Percentiles rank a stretch among this genome's conserved stretches.
phyloP scores from a whole-genome alignment of 2,113 vertebrate species.

The Solea solea region DNA sequence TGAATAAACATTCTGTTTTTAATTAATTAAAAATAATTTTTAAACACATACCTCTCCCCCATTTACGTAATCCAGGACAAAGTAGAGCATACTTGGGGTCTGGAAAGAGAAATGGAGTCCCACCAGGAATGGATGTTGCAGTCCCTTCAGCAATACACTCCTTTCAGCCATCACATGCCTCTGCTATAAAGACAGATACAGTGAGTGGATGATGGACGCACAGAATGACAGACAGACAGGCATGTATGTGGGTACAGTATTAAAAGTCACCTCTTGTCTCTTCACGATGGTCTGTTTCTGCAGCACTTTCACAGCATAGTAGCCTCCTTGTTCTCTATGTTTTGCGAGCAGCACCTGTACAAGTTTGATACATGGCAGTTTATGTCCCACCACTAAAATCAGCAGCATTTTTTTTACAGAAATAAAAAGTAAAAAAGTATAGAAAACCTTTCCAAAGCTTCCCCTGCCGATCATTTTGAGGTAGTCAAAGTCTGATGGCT shows the following conservation, averaged over 20 bases:
- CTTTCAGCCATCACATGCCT: slow-evolving; percentile 83
- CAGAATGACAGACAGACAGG: background rate
- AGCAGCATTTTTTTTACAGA: background rate
- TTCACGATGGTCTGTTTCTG: slow-evolving; percentile 80
- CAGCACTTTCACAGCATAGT: slow-evolving; percentile 83
- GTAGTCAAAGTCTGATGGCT: slow-evolving; percentile 83
- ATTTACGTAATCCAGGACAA: slow-evolving; percentile 83
- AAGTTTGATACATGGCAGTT: background rate
- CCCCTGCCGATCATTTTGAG: slow-evolving; percentile 84
- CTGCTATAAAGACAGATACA: slow-evolving; percentile 68
- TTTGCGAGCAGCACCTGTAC: slow-evolving; percentile 81
- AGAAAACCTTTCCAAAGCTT: slow-evolving; percentile 83
- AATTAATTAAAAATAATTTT: background rate
- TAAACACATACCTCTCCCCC: slow-evolving; percentile 79
- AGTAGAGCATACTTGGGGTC: slow-evolving; percentile 80
- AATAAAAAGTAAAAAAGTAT: background rate
- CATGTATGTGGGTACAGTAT: background rate
- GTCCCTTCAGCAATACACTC: slow-evolving; percentile 80
- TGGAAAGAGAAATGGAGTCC: slow-evolving; percentile 86
- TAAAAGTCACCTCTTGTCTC: slow-evolving; percentile 76
- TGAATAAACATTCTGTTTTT: no score
- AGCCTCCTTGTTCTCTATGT: slow-evolving; percentile 71
- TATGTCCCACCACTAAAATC: background rate
- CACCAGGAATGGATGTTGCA: slow-evolving; percentile 84
- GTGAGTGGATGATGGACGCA: background rate